These are phyloP conservation scores for Parelbella ahira DNA, from an alignment of 2,888 invertebrate species.

Conservation along the genomic window DNA sequence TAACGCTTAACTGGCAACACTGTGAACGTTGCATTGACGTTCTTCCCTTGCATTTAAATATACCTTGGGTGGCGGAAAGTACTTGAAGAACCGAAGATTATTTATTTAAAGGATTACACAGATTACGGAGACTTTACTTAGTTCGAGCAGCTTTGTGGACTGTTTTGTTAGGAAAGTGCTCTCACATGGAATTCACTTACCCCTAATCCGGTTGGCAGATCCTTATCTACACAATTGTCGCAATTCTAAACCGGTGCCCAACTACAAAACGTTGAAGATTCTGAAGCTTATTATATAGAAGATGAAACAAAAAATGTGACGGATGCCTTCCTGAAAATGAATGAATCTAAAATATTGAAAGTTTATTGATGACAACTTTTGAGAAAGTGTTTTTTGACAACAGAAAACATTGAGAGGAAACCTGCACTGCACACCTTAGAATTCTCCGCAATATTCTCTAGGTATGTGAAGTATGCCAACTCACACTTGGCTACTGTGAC, in stretches of 20 bases:
- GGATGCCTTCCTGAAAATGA: too few relatives aligned
- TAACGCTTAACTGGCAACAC: constrained; percentile 42
- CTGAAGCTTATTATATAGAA: too few relatives aligned
- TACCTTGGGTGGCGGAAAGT: constrained; percentile 56
- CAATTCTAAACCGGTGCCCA: constrained; percentile 14
- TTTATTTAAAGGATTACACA: constrained; percentile 70
- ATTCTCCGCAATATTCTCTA: too few relatives aligned
- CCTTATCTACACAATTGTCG: constrained; percentile 24
- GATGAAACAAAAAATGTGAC: too few relatives aligned
- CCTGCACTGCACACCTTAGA: too few relatives aligned
- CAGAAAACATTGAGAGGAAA: too few relatives aligned
- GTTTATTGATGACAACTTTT: too few relatives aligned
- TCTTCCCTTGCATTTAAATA: constrained; percentile 31
- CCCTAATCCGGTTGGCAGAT: constrained; percentile 17
- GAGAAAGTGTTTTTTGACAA: too few relatives aligned
- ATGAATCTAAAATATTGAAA: too few relatives aligned
- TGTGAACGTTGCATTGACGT: constrained; percentile 29
- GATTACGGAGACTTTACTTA: constrained; percentile 52
- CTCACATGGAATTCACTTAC: constrained; percentile 23
- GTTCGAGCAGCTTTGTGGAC: constrained; percentile 35
- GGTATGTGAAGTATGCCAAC: too few relatives aligned
- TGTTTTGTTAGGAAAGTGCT: constrained; percentile 48
- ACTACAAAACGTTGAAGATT: constrained; percentile 17
- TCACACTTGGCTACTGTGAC: too few relatives aligned
- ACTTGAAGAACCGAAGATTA: constrained; percentile 52